These are phyloP conservation scores for Cartodere bifasciata DNA, from an alignment of 2,888 invertebrate genomes.

Conservation along the genomic window DNA sequence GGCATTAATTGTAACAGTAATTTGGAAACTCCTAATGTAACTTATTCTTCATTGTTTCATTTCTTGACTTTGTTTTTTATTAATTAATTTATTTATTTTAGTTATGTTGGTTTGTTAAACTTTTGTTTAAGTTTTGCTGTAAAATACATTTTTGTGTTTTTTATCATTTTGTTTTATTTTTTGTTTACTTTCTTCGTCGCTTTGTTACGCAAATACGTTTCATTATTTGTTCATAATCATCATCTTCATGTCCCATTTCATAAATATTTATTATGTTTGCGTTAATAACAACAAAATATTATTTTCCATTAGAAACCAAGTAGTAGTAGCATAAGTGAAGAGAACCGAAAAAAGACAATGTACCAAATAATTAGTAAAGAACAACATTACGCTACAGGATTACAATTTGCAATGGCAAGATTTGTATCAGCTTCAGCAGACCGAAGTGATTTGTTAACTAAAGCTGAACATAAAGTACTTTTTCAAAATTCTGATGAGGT, in stretches of 20 bases:
- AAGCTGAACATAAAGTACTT: slow-evolving; percentile 62
- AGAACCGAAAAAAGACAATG: slow-evolving; percentile 55
- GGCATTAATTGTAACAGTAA: no score
- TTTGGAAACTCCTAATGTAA: slow-evolving; percentile 1
- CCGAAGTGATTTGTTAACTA: slow-evolving; percentile 61
- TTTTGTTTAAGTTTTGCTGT: slow-evolving; percentile 16
- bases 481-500: slow-evolving; percentile 82
- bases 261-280: no score
- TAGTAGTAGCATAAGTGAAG: slow-evolving; percentile 39
- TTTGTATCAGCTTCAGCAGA: slow-evolving; percentile 66
- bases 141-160: slow-evolving; percentile 16
- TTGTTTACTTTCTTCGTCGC: no score
- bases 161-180: slow-evolving; percentile 10
- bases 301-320: slow-evolving; percentile 31
- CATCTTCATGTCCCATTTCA: no score
- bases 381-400: slow-evolving; percentile 62
- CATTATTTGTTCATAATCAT: no score
- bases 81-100: slow-evolving; percentile 13
- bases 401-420: slow-evolving; percentile 67
- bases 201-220: no score
- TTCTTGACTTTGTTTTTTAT: slow-evolving; percentile 13
- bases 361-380: slow-evolving; percentile 65
- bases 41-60: slow-evolving; percentile 4
- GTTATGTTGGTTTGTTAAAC: slow-evolving; percentile 13
- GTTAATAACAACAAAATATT: no score